Percentiles rank a stretch among this genome's conserved stretches.
phyloP scores from a whole-genome alignment of 2,797 vertebrate species.

The Nyctibius grandis region DNA sequence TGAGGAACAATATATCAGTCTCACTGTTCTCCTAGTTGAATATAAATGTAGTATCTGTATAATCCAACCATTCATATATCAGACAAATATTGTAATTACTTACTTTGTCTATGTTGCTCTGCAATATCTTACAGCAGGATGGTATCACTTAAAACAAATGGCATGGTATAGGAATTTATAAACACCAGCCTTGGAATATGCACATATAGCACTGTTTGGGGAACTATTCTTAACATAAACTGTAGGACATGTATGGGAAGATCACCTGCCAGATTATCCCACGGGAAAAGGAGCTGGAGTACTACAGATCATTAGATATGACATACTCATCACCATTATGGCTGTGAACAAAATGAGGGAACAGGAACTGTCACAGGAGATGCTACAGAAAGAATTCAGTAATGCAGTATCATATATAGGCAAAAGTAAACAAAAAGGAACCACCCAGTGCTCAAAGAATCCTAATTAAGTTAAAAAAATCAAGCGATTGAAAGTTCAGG shows the following conservation, averaged over 20 bases:
- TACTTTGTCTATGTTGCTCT: background rate
- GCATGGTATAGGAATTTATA: background rate
- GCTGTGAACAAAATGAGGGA: background rate
- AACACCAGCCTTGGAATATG: background rate
- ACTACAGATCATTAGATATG: background rate
- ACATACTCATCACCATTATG: background rate
- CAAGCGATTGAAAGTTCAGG: background rate
- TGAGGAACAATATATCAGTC: conserved; percentile 18
- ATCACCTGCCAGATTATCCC: background rate
- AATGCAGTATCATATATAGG: background rate
- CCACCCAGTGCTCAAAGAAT: background rate
- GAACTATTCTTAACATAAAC: background rate
- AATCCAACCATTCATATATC: background rate
- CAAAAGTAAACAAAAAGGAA: background rate
- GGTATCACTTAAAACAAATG: background rate
- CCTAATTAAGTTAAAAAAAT: conserved; percentile 6
- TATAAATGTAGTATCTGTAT: background rate
- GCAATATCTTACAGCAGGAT: background rate
- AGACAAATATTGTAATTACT: background rate
- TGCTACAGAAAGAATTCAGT: background rate
- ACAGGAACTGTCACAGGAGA: background rate
- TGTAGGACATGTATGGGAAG: background rate
- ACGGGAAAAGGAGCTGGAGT: background rate
- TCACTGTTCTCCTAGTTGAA: conserved; percentile 2
- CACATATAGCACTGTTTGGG: background rate